Conservation (phyloP, 2,888 invertebrate genomes). For the Acutogordius australiensis region DNA sequence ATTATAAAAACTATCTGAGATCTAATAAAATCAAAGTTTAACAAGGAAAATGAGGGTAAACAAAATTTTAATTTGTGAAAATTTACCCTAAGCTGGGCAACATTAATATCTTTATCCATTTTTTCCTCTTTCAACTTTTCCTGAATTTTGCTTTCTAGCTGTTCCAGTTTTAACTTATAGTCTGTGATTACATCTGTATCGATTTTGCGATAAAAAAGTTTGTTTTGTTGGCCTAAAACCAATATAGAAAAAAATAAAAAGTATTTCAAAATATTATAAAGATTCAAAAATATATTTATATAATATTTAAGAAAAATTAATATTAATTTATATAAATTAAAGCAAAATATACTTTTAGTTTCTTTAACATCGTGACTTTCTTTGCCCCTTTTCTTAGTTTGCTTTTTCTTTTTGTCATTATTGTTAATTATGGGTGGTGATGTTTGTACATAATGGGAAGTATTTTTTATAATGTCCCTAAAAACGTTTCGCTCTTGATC, state of each 20-base stretch:
- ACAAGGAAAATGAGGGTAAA: no score
- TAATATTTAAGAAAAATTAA: slow-evolving; percentile 11
- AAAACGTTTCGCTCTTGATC: slow-evolving; percentile 65
- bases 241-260: background rate
- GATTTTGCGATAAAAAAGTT: background rate
- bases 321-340: no score
- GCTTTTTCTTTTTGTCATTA: no score
- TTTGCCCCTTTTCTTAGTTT: no score
- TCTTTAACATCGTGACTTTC: background rate
- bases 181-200: slow-evolving; percentile 51
- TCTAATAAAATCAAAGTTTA: no score
- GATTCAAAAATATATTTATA: no score
- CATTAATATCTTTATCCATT: slow-evolving; percentile 46
- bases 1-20: no score
- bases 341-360: no score
- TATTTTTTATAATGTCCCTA: slow-evolving; percentile 59
- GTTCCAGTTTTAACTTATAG: slow-evolving; percentile 41
- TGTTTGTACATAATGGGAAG: slow-evolving; percentile 29
- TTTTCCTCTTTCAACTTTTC: slow-evolving; percentile 53
- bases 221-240: background rate
- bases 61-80: slow-evolving; percentile 21
- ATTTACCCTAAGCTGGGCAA: slow-evolving; percentile 55
- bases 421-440: slow-evolving; percentile 18
- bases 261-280: no score
- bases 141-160: slow-evolving; percentile 47